Evolutionary conservation across 2,113 vertebrate species (phyloP), one percentile per base, ranked within the genome.

Genomic region (Vulpes lagopus): DNA sequence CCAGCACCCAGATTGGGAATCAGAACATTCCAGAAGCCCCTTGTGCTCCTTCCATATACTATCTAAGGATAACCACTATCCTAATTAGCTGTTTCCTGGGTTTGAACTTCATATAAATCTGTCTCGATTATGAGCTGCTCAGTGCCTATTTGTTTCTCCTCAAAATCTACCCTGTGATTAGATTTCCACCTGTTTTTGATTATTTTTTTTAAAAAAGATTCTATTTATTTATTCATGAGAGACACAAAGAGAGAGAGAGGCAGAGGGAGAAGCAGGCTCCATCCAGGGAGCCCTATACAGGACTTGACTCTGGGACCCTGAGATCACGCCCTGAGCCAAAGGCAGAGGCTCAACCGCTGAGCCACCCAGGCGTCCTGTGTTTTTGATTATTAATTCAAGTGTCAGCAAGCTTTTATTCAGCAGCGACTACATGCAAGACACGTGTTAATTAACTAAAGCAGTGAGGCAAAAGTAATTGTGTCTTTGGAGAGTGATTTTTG

Each of bases 361-460:
- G 43, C 43, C 43, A 43, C 43, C 43, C 43, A 43, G 43, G 43
- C 43, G 43, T 43, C 43, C 43, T 43, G 43, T 95, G 71, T 55
- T 88, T 76, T 73, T 74, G 32, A 64, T 89, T n/a, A 94, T 49
- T 92, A 81, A 92, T 90, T 79, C 82, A 84, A 73, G 67, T 35
- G 27, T 60, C 87, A 94, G 59, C 30, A 81, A 64, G 76, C 64
- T 88, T 76, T 19, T 22, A 15, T 27, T 51, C 17, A 89, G 64
- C 11, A 57, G 92, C 53, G 43, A 23, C 60, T 14, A 1, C 3
- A 12, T 67, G 51, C 55, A 67, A 92, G 60, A 23, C 0, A 11
- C 53, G 2, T 32, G 60, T 43, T 82, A 62, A 71, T 85, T 55
- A 84, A 30, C 5, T 57, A 55, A 82, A 89, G 59, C 30, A 38